A percentile compares a stretch with the other conserved stretches of the same genome.
phyloP scores from a whole-genome alignment of 1,140 invertebrate species.

The Aphelenchoides besseyi region DNA sequence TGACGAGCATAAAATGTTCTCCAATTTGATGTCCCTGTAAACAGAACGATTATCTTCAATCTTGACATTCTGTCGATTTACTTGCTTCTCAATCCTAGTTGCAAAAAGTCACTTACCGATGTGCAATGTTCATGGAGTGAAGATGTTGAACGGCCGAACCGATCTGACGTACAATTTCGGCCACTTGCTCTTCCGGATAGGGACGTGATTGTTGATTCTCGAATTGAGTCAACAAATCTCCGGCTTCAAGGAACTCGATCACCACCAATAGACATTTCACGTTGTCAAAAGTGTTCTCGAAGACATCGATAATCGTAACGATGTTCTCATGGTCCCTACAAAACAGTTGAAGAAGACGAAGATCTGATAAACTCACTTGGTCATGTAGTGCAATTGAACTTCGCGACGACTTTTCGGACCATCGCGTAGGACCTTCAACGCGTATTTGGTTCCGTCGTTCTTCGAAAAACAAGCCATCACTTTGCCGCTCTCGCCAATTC shows the following conservation, averaged over 20 bases:
- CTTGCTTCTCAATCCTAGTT: too few relatives aligned
- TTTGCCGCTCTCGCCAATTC: constrained; percentile 96
- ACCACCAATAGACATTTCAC: constrained; percentile 87
- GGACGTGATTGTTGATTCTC: constrained; percentile 51
- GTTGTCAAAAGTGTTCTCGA: constrained; percentile 86
- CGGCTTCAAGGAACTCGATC: constrained; percentile 98
- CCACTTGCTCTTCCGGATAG: constrained; percentile 69
- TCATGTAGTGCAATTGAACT: constrained; percentile 90
- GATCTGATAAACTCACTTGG: constrained; percentile 60
- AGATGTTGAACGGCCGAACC: constrained; percentile 89
- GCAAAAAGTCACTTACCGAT: constrained; percentile 82
- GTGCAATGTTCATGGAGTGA: constrained; percentile 91
- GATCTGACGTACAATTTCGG: constrained; percentile 89
- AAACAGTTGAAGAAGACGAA: constrained; percentile 32
- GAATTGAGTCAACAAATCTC: constrained; percentile 77
- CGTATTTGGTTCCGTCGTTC: constrained; percentile 74
- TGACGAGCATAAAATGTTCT: constrained; percentile 78
- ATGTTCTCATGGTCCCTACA: constrained; percentile 80
- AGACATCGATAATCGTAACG: constrained; percentile 88
- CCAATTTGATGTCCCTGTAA: constrained; percentile 72
- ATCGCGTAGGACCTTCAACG: constrained; percentile 86
- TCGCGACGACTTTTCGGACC: constrained; percentile 84
- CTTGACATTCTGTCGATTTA: too few relatives aligned
- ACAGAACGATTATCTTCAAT: too few relatives aligned
- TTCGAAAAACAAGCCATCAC: constrained; percentile 72